Evolutionary conservation across 2,113 vertebrate species (phyloP), one percentile per base, ranked within the genome.

Genomic region (Scartelaos histophorus): DNA sequence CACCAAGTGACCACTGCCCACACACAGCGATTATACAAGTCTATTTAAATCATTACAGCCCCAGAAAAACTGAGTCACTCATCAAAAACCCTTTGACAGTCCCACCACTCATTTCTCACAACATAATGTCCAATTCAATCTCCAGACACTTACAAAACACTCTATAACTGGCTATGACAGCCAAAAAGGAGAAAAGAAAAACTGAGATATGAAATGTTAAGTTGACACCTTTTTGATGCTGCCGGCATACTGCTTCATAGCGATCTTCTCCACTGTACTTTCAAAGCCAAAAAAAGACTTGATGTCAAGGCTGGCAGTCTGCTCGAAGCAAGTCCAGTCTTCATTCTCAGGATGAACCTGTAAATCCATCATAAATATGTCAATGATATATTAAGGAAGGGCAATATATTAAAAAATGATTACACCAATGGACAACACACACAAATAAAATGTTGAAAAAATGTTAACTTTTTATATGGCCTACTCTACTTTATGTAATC

Each of bases 261-360:
- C 97, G 47, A 99, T 97, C 89, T 98, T 99, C 86, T 98, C 97
- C 87, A 98, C 97, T 3, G 95, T 98, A 92, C 97, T 99, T 93
- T 99, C 97, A 75, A 99, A 99, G 74, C 97, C 97, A 29, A 99
- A 99, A 91, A 99, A 99, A 19, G 97, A 99, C 82, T 98, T 99
- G 88, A 99, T 98, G 85, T 98, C 97, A 87, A 98, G 91, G 82
- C 96, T 98, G 81, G 97, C 97, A 9, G 95, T 96, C 89, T 99
- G 97, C 64, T 99, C 97, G 64, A 99, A 99, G 92, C 97, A 99
- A 3, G 97, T 98, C 97, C 97, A 98, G 61, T 95, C 96, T 82
- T 98, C 97, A 56, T 98, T 99, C 73, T 99, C 97, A 7, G 97
- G 97, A 80, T 99, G 97, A 86, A 97, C 97, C 97, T 98, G 79